These are phyloP conservation scores for Stegostoma tigrinum DNA, from an alignment of 2,113 vertebrate genomes.

Conservation along the genomic window DNA sequence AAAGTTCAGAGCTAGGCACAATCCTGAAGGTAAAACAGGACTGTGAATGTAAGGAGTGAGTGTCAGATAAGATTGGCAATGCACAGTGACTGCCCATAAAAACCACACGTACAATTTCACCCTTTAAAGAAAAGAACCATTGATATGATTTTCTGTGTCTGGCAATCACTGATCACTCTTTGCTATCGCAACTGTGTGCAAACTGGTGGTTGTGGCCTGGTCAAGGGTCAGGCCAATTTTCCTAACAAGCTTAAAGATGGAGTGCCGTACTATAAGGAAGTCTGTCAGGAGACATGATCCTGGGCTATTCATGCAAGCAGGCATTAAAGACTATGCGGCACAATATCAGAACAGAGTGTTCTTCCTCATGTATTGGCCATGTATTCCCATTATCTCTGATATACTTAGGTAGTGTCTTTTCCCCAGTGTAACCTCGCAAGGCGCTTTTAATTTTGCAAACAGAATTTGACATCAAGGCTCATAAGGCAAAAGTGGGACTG, in stretches of 20 bases:
- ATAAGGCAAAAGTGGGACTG: not conserved
- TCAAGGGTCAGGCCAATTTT: not conserved
- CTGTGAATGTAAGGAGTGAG: not conserved
- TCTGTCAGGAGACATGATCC: not conserved
- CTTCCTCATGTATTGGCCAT: too few species aligned
- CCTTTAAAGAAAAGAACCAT: not conserved
- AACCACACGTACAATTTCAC: not conserved
- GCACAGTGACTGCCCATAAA: not conserved
- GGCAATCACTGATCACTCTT: not conserved
- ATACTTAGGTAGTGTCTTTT: not conserved
- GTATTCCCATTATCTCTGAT: too few species aligned
- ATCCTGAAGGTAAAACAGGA: not conserved
- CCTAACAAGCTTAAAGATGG: not conserved
- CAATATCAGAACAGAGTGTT: too few species aligned
- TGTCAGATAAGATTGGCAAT: not conserved
- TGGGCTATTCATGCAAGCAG: too few species aligned
- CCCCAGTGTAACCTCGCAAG: not conserved
- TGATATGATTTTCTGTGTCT: not conserved
- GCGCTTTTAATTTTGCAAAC: not conserved
- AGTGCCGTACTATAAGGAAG: not conserved
- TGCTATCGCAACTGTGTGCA: not conserved
- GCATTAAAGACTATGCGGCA: too few species aligned
- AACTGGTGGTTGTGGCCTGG: not conserved
- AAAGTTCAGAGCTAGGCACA: not conserved
- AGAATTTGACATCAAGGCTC: not conserved